Conservation (phyloP, 2,888 invertebrate genomes). For the Clostera curtula region DNA sequence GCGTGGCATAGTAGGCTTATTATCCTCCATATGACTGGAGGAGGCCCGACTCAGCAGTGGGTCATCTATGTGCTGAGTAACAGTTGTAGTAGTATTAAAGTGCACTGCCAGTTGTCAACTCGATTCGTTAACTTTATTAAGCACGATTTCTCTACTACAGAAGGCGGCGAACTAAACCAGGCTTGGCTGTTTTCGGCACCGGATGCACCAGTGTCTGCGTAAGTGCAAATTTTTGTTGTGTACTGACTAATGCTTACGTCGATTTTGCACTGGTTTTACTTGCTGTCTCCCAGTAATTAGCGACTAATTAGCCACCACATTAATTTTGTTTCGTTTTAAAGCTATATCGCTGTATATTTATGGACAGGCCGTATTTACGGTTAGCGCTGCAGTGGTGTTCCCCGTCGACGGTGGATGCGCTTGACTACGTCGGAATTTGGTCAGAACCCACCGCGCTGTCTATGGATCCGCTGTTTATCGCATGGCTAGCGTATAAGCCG, state of each 20-base stretch:
- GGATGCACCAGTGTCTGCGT: conserved; percentile 41
- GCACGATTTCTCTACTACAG: conserved; percentile 20
- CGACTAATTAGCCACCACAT: too few species aligned
- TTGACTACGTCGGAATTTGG: conserved; percentile 50
- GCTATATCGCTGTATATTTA: conserved; percentile 1
- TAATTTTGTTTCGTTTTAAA: not conserved
- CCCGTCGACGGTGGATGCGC: conserved; percentile 11
- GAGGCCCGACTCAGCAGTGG: too few species aligned
- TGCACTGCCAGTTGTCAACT: too few species aligned
- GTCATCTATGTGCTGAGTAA: too few species aligned
- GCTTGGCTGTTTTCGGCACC: conserved; percentile 61
- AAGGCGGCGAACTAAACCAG: conserved; percentile 33
- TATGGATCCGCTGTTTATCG: conserved; percentile 78
- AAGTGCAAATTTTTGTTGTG: conserved; percentile 21
- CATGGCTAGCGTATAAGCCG: conserved; percentile 77
- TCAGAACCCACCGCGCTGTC: conserved; percentile 42
- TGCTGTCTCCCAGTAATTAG: too few species aligned
- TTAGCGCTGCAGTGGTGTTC: conserved; percentile 42
- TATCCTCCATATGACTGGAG: too few species aligned
- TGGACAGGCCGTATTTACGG: conserved; percentile 43
- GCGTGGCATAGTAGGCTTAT: too few species aligned
- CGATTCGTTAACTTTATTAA: too few species aligned
- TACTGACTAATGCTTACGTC: too few species aligned
- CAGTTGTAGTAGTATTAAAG: too few species aligned
- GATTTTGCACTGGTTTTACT: not conserved